Conservation (phyloP, 2,888 invertebrate genomes). For the Plagiodera versicolora region DNA sequence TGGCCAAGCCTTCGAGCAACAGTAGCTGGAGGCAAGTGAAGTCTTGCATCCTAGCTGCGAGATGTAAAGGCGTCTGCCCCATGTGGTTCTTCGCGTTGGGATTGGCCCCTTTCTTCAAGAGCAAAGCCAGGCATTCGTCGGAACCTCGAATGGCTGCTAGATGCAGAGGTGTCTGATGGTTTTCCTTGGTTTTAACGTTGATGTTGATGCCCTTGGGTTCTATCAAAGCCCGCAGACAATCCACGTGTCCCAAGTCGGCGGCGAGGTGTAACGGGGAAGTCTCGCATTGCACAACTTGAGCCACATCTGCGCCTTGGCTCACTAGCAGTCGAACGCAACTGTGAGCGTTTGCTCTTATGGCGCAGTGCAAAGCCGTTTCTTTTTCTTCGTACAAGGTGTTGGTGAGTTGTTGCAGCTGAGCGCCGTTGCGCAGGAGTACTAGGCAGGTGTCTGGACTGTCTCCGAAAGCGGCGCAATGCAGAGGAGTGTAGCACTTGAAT, state of each 20-base stretch:
- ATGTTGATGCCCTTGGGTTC: slow-evolving; percentile 72
- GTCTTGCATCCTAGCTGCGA: slow-evolving; percentile 78
- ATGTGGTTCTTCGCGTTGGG: slow-evolving; percentile 73
- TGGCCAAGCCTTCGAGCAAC: slow-evolving; percentile 63
- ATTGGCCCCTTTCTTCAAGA: slow-evolving; percentile 74
- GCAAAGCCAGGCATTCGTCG: slow-evolving; percentile 73
- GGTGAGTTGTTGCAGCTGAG: slow-evolving; percentile 66
- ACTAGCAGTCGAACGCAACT: slow-evolving; percentile 77
- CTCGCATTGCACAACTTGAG: slow-evolving; percentile 75
- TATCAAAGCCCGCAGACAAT: slow-evolving; percentile 72
- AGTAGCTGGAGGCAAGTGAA: slow-evolving; percentile 78
- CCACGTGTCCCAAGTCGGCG: slow-evolving; percentile 75
- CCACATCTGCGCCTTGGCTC: slow-evolving; percentile 72
- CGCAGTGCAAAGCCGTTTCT: slow-evolving; percentile 80
- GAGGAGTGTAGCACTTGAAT: slow-evolving; percentile 74
- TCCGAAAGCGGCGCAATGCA: slow-evolving; percentile 89
- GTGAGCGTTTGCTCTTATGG: slow-evolving; percentile 78
- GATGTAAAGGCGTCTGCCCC: slow-evolving; percentile 81
- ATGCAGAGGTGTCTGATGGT: slow-evolving; percentile 78
- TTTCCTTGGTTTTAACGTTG: slow-evolving; percentile 70
- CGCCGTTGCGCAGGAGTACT: slow-evolving; percentile 72
- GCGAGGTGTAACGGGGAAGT: slow-evolving; percentile 81
- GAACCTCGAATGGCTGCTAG: slow-evolving; percentile 86
- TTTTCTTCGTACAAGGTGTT: slow-evolving; percentile 64
- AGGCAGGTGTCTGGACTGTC: slow-evolving; percentile 78